A percentile compares a stretch with the other conserved stretches of the same genome.
Evolutionary conservation across 2,888 invertebrate species (phyloP).

Genomic region (Ashinkailepas kermadecensis): DNA sequence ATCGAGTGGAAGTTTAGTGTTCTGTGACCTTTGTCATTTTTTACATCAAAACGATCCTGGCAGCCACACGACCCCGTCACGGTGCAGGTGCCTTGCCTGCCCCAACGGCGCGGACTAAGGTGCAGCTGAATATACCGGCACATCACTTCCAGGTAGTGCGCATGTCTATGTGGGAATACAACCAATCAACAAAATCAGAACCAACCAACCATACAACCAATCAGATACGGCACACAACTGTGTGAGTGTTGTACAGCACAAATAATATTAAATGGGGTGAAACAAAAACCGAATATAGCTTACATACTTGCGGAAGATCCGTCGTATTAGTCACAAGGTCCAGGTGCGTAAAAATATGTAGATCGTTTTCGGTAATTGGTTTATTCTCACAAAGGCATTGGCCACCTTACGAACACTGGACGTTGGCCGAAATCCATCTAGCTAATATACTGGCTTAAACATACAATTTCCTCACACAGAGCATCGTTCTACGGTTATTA

Average conservation of each 20-base stretch:
- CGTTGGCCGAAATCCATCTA: background rate
- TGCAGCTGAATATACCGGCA: too few species aligned
- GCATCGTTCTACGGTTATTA: background rate
- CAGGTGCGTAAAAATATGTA: background rate
- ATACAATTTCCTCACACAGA: background rate
- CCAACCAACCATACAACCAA: background rate
- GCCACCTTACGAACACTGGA: background rate
- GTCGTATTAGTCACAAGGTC: background rate
- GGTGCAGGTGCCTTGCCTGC: too few species aligned
- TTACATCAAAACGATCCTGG: too few species aligned
- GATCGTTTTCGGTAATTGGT: background rate
- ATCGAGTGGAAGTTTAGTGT: too few species aligned
- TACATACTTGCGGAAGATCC: background rate
- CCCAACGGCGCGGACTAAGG: too few species aligned
- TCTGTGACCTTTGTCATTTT: too few species aligned
- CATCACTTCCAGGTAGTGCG: too few species aligned
- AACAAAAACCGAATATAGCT: background rate
- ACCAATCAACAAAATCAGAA: too few species aligned
- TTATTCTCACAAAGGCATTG: constrained; percentile 16
- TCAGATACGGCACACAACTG: too few species aligned
- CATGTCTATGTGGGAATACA: background rate
- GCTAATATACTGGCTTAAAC: background rate
- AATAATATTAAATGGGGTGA: background rate
- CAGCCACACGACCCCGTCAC: too few species aligned
- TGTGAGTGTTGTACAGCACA: background rate